Percentiles rank a stretch among this genome's conserved stretches.
These are phyloP conservation scores for Oryzias melastigma DNA, from an alignment of 2,113 vertebrate genomes.

Conservation along the genomic window DNA sequence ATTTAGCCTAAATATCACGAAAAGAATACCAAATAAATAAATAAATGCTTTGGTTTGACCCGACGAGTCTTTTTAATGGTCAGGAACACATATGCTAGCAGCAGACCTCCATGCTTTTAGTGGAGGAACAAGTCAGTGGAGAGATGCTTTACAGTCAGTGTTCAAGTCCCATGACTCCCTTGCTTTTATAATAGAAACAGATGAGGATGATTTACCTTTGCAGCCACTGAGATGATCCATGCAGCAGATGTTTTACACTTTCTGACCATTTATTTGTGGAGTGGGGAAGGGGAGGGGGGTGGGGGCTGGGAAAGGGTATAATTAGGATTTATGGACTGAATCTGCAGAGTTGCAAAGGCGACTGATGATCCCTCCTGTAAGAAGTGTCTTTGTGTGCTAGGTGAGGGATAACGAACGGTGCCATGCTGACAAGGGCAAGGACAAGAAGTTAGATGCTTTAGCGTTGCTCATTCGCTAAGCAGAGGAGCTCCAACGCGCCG, in stretches of 20 bases:
- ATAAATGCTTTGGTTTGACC: neutral
- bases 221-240: conserved; percentile 92
- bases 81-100: conserved; percentile 2
- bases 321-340: conserved; percentile 99
- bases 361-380: conserved; percentile 91
- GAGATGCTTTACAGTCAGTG: conserved; percentile 57
- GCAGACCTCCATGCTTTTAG: conserved; percentile 21
- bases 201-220: conserved; percentile 90
- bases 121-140: conserved; percentile 39
- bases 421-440: conserved; percentile 91
- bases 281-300: conserved; percentile 28
- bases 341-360: conserved; percentile 96
- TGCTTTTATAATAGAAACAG: conserved; percentile 78
- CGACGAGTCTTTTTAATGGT: conserved; percentile 11
- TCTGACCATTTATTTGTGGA: conserved; percentile 97
- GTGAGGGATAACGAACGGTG: conserved; percentile 91
- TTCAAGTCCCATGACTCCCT: conserved; percentile 50
- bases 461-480: conserved; percentile 61
- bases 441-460: conserved; percentile 78
- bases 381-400: conserved; percentile 86
- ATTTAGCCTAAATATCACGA: too few species aligned
- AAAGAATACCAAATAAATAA: too few species aligned
- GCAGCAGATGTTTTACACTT: conserved; percentile 99
- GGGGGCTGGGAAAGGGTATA: conserved; percentile 79
- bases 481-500: conserved; percentile 37